These are phyloP conservation scores for Pocota personata DNA, from an alignment of 2,888 invertebrate species.

Conservation along the genomic window DNA sequence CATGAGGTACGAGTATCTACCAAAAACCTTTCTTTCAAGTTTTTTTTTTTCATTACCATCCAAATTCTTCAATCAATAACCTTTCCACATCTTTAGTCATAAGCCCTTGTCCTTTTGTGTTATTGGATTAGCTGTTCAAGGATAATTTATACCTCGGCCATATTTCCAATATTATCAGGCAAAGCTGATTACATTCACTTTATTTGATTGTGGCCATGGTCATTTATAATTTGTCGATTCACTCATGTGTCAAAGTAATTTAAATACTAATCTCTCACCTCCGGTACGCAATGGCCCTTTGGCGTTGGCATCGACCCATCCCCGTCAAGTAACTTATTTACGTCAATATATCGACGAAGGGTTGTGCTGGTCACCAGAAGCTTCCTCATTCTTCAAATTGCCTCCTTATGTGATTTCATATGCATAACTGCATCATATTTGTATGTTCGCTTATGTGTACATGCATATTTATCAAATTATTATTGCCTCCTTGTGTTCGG, in stretches of 20 bases:
- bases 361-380: neutral
- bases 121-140: constrained; percentile 43
- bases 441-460: neutral
- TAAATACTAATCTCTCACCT: constrained; percentile 68
- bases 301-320: neutral
- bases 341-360: constrained; percentile 20
- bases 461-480: constrained; percentile 70
- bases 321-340: constrained; percentile 24
- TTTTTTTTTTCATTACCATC: no score
- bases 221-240: constrained; percentile 75
- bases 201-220: constrained; percentile 64
- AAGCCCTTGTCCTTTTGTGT: constrained; percentile 14
- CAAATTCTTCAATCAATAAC: neutral
- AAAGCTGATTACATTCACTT: constrained; percentile 66
- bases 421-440: constrained; percentile 10
- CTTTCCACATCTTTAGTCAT: neutral
- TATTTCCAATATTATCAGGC: constrained; percentile 65
- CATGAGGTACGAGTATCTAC: no score
- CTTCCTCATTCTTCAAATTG: constrained; percentile 43
- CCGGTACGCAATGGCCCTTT: constrained; percentile 6
- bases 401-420: constrained; percentile 36
- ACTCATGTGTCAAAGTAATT: constrained; percentile 75
- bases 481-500: constrained; percentile 67
- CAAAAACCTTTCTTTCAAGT: no score
- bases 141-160: constrained; percentile 49